Base-by-base conservation (phyloP, 2,888 invertebrate species). In the Chloromyia formosa region DNA sequence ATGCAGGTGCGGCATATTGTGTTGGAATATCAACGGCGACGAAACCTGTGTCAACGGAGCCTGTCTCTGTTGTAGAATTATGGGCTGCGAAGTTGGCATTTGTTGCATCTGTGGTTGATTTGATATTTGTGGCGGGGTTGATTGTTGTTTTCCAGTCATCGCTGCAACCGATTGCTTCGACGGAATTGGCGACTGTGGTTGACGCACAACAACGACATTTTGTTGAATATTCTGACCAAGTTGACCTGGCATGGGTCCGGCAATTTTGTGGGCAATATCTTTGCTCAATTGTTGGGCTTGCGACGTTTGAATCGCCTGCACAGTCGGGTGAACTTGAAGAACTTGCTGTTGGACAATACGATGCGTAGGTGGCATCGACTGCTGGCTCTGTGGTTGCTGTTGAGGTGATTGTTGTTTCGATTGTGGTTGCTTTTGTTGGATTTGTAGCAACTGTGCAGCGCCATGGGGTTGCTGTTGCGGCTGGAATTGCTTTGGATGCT, bases 401-500 rank as follows among this genome's bases (percentile, higher is more conserved):
- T 73, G 77, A 14, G 22, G 5, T 14, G 53, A 5, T 54, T 23
- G 78, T 64, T 53, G 79, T 76, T 14, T 79, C 61, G 66, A 73
- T 22, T 58, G 75, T 18, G 40, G 64, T 16, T 69, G 75, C 56
- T 74, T 77, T 45, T 74, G 78, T 72, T 71, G 77, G 62, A 75
- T 35, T 62, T 77, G 76, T 60, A 74, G 73, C 58, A 61, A 62
- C 74, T 74, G 78, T 56, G 53, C 62, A 74, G 77, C 73, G 2
- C 7, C 3, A 4, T 35, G 27, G 58, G 77, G 76, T 18, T 35
- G 69, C 16, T 58, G 58, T 42, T 76, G 76, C 16, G 40, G 35
- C 9, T 66, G 62, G 66, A 58, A 60, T 53, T 35, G 77, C 16
- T 73, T 23, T 80, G 80, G 82, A 78, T 77, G 82, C 58, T 80